phyloP scores from a whole-genome alignment of 2,797 vertebrate genomes.

The Lagorchestes hirsutus region DNA sequence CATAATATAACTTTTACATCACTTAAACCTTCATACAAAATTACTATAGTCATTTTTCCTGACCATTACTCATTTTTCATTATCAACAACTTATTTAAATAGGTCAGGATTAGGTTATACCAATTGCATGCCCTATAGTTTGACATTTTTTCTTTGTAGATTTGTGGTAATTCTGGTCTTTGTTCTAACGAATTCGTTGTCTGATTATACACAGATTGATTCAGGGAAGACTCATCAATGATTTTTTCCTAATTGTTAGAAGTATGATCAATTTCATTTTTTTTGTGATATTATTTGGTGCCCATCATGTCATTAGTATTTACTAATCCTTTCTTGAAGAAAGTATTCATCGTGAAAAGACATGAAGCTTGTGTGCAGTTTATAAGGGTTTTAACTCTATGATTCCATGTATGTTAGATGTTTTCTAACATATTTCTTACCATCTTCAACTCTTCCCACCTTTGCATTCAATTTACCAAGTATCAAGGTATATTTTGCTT shows the following conservation, averaged over 20 bases:
- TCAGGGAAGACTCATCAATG: neutral
- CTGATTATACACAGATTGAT: neutral
- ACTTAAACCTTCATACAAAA: neutral
- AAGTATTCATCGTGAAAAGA: neutral
- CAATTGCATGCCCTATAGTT: neutral
- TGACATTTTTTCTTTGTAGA: neutral
- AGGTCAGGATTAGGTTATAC: neutral
- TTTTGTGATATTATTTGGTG: neutral
- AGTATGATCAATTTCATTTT: neutral
- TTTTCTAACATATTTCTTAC: neutral
- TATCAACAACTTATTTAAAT: too few species aligned
- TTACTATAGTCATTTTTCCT: neutral
- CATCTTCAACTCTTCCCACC: neutral
- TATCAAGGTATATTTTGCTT: neutral
- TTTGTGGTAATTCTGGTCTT: neutral
- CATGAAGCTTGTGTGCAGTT: neutral
- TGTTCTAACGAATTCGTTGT: neutral
- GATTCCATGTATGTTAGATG: neutral
- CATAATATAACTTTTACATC: neutral
- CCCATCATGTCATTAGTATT: neutral
- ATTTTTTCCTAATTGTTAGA: neutral
- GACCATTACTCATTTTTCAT: neutral
- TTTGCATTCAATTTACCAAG: neutral
- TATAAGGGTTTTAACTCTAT: neutral
- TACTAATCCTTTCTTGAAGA: neutral